phyloP scores from a whole-genome alignment of 2,888 invertebrate species.

The Tenthredo distinguenda region DNA sequence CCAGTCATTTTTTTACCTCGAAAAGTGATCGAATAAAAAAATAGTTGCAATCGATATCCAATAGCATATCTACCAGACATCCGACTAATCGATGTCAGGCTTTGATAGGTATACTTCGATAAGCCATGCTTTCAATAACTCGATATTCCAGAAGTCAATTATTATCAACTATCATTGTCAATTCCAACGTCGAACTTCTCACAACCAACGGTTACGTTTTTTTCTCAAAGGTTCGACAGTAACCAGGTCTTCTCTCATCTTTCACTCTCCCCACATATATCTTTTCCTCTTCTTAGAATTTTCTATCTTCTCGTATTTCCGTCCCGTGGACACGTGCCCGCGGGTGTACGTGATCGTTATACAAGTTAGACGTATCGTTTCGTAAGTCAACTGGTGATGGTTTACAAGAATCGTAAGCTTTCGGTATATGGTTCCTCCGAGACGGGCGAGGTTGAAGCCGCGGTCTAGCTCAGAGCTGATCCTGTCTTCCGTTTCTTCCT shows the following conservation, averaged over 20 bases:
- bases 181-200: background rate
- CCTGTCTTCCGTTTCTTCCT: background rate
- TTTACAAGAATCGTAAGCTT: constrained; percentile 11
- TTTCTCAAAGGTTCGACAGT: background rate
- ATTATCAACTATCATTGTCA: background rate
- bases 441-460: background rate
- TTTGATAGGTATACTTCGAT: background rate
- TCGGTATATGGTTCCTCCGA: background rate
- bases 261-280: background rate
- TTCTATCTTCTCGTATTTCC: background rate
- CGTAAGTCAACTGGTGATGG: background rate
- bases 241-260: background rate
- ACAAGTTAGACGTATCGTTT: background rate
- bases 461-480: background rate
- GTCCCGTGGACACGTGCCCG: background rate
- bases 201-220: background rate
- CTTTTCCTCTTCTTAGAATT: background rate
- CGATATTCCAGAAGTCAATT: background rate
- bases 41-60: background rate
- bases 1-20: background rate
- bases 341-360: constrained; percentile 7
- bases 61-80: background rate
- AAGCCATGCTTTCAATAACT: background rate
- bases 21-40: background rate
- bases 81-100: background rate